Evolutionary conservation across 2,888 invertebrate genomes (phyloP).

Genomic region (Watsonalla binaria): DNA sequence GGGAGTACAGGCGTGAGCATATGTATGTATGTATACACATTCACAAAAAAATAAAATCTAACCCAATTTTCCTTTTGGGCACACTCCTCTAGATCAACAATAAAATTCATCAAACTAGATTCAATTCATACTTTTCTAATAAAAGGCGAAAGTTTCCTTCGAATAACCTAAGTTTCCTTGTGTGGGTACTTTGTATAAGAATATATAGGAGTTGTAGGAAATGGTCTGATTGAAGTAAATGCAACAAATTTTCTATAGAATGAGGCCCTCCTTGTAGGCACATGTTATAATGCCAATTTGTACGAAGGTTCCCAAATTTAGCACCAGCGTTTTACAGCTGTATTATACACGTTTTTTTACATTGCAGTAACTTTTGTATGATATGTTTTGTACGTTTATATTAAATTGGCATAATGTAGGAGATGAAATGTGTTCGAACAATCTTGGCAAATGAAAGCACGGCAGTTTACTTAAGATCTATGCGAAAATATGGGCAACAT

Average conservation of each 20-base stretch:
- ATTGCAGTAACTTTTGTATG: background rate
- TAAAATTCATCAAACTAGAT: background rate
- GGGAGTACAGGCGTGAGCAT: too few species aligned
- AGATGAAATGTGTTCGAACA: background rate
- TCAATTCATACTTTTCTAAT: slow-evolving; percentile 10
- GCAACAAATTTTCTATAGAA: background rate
- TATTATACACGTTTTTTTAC: too few species aligned
- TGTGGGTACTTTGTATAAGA: too few species aligned
- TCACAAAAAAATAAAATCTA: too few species aligned
- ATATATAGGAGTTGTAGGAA: background rate
- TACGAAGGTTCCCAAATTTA: too few species aligned
- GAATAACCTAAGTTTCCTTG: slow-evolving; percentile 22
- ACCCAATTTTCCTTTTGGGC: too few species aligned
- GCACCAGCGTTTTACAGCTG: too few species aligned
- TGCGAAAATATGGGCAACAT: background rate
- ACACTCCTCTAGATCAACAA: too few species aligned
- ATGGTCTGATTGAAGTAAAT: background rate
- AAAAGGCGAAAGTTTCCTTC: slow-evolving; percentile 25
- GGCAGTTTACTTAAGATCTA: too few species aligned
- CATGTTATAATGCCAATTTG: too few species aligned
- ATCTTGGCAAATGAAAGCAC: background rate
- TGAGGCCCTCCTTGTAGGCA: too few species aligned
- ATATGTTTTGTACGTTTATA: background rate
- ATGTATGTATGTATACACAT: too few species aligned
- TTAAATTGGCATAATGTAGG: background rate